Base-by-base conservation (phyloP, 2,113 vertebrate genomes). In the Pelodiscus sinensis region DNA sequence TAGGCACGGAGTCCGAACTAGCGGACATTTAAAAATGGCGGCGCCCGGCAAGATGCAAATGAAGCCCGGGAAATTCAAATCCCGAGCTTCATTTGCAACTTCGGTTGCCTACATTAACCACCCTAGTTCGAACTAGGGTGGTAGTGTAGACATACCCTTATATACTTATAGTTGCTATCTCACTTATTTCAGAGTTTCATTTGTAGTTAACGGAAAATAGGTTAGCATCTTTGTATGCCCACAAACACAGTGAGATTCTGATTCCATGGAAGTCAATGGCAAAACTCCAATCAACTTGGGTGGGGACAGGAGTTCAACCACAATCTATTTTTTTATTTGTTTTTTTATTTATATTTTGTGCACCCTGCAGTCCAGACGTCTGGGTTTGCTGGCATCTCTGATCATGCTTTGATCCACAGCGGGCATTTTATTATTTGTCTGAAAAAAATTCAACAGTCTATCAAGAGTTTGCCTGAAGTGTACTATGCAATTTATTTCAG, bases 401-500 rank as follows among this genome's bases (percentile, higher is more conserved):
- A 84, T 75, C 29, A 21, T 29, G 9, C 14, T 87, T 84, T 89
- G 80, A 94, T 90, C 31, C 92, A 55, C 44, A 62, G 1, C 44
- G 62, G 1, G 0, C 58, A 14, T 88, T 90, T 38, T 8, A 57
- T 4, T 86, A 27, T 90, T 92, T 91, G 21, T 56, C 79, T 84
- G 73, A 87, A 81, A 86, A 81, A 87, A 89, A 94, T 80, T 62
- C 51, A 81, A 38, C 9, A 58, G 55, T 35, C 79, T 56, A 85
- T 68, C 4, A 93, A 38, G 60, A 57, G 11, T 95, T 94, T 95
- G 90, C 91, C 85, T 81, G 29, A 86, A 95, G 71, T 58, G 81
- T 22, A 77, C 79, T 78, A 44, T 83, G 79, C 71, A 94, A 87
- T 96, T 96, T 90, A 75, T 97, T 97, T 96, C 52, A 93, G 92